Evolutionary conservation across 2,113 vertebrate genomes (phyloP).

Genomic region (Vimba vimba): DNA sequence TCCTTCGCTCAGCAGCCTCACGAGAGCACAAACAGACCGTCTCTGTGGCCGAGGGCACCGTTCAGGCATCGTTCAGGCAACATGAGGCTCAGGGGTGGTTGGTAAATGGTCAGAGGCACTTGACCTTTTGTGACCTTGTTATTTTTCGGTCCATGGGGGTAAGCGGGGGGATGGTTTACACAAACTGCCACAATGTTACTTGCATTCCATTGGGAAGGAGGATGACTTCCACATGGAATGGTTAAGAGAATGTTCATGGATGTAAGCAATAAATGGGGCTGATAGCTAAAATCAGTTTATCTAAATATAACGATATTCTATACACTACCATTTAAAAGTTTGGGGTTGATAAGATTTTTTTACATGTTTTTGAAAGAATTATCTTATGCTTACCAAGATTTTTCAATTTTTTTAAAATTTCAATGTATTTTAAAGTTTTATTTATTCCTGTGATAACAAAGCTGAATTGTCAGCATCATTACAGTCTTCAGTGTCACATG

Average conservation of each 20-base stretch:
- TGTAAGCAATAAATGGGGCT: neutral
- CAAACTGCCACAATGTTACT: conserved; percentile 19
- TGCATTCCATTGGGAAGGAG: neutral
- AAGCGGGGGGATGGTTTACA: conserved; percentile 14
- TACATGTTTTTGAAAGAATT: neutral
- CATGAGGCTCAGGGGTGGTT: neutral
- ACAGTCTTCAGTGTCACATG: neutral
- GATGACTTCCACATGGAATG: conserved; percentile 7
- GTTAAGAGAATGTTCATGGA: neutral
- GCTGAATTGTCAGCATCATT: no score
- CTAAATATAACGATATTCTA: neutral
- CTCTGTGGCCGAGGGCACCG: neutral
- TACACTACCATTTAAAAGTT: neutral
- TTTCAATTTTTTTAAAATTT: neutral
- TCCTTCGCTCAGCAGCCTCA: neutral
- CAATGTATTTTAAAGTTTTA: neutral
- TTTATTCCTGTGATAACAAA: no score
- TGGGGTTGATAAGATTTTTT: neutral
- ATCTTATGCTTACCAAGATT: neutral
- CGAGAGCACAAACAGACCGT: neutral
- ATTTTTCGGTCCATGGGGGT: neutral
- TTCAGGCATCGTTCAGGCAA: neutral
- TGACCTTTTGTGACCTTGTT: conserved; percentile 28
- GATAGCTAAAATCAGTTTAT: neutral
- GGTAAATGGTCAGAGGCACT: conserved; percentile 4